These are phyloP conservation scores for Garra rufa DNA, from an alignment of 2,113 vertebrate species.

Conservation along the genomic window DNA sequence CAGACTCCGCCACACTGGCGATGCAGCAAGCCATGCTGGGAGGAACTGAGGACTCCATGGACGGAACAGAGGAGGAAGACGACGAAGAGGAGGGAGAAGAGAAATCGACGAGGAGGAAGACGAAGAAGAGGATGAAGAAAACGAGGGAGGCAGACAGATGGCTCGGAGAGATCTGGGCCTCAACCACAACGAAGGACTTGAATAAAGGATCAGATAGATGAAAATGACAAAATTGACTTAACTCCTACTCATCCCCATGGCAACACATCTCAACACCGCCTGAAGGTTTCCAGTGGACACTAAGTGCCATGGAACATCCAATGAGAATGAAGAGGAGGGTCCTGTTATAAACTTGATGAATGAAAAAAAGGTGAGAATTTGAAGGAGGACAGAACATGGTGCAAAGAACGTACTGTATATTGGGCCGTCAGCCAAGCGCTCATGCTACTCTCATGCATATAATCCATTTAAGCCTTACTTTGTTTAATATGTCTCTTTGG, in stretches of 20 bases:
- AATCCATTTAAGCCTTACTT: constrained; percentile 51
- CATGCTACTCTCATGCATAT: constrained; percentile 53
- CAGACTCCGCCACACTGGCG: constrained; percentile 92
- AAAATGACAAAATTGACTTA: constrained; percentile 39
- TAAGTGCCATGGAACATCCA: constrained; percentile 39
- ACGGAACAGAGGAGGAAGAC: constrained; percentile 90
- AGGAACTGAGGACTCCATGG: constrained; percentile 88
- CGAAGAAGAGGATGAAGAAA: constrained; percentile 83
- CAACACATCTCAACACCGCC: constrained; percentile 37
- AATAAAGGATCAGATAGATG: constrained; percentile 68
- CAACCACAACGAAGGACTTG: constrained; percentile 92
- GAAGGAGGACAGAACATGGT: constrained; percentile 15
- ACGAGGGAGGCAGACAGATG: constrained; percentile 80
- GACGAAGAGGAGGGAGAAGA: constrained; percentile 85
- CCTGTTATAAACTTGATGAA: background rate
- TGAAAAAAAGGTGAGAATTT: background rate
- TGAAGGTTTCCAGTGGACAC: constrained; percentile 44
- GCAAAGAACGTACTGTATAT: constrained; percentile 20
- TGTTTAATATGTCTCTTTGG: constrained; percentile 59
- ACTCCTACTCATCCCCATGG: constrained; percentile 31
- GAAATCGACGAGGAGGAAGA: constrained; percentile 82
- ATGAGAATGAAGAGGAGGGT: constrained; percentile 19
- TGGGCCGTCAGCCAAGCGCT: background rate
- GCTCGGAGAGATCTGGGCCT: constrained; percentile 85
- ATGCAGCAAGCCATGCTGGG: constrained; percentile 98